Evolutionary conservation across 2,113 vertebrate genomes (phyloP).

Genomic region (Marcusenius ussheri): DNA sequence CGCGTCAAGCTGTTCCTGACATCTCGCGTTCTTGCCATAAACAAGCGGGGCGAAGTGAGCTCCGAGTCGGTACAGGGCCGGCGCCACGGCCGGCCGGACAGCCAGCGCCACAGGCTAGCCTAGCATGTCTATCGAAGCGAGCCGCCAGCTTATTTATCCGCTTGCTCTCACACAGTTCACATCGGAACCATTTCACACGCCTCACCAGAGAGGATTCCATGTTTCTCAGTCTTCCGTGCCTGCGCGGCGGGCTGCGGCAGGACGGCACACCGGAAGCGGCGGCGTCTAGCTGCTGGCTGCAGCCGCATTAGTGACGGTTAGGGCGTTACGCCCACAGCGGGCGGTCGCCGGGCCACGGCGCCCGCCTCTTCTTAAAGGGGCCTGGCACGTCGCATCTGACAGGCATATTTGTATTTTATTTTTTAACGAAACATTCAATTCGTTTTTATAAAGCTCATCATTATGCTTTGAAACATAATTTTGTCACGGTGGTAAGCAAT

Average conservation of each 20-base stretch:
- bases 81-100: neutral
- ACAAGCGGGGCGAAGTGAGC: neutral
- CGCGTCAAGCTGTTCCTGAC: neutral
- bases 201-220: slow-evolving; percentile 29
- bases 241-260: neutral
- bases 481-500: neutral
- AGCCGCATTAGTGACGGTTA: neutral
- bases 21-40: neutral
- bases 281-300: neutral
- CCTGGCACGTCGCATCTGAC: neutral
- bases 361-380: neutral
- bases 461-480: neutral
- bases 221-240: neutral
- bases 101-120: neutral
- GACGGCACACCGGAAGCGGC: neutral
- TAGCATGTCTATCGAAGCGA: neutral
- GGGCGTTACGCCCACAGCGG: neutral
- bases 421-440: neutral
- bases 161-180: neutral
- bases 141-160: neutral
- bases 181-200: neutral
- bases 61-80: neutral
- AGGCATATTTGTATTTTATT: neutral
- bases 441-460: neutral
- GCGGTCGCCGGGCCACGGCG: neutral